These are phyloP conservation scores for Percina caprodes DNA, from an alignment of 2,113 vertebrate species.

Conservation along the genomic window DNA sequence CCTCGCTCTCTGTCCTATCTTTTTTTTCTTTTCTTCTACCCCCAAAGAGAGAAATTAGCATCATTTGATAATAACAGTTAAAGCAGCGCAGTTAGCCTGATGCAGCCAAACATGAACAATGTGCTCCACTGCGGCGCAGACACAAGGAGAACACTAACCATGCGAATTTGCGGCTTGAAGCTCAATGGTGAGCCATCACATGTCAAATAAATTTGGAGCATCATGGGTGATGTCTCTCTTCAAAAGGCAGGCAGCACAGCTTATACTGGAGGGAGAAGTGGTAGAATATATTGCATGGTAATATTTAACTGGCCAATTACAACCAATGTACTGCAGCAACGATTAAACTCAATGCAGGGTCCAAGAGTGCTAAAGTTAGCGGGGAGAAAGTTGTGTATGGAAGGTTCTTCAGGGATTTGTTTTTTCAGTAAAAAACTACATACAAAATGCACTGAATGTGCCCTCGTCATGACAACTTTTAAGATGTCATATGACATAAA, in stretches of 20 bases:
- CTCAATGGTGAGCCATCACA: conserved; percentile 48
- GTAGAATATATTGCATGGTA: conserved; percentile 21
- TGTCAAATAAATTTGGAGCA: conserved; percentile 66
- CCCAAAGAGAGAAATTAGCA: conserved; percentile 22
- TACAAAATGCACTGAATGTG: neutral
- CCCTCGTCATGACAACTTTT: conserved; percentile 34
- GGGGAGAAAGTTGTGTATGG: neutral
- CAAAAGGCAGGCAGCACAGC: conserved; percentile 44
- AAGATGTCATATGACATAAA: conserved; percentile 52
- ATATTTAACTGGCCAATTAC: conserved; percentile 18
- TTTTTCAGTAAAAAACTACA: conserved; percentile 25
- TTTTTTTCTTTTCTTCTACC: neutral
- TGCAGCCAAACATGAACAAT: conserved; percentile 24
- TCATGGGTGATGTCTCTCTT: conserved; percentile 60
- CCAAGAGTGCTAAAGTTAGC: neutral
- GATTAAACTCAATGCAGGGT: conserved; percentile 8
- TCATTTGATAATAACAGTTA: neutral
- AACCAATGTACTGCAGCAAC: neutral
- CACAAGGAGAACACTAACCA: conserved; percentile 12
- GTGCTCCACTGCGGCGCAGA: neutral
- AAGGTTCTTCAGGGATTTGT: conserved; percentile 6
- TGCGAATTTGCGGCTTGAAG: conserved; percentile 5
- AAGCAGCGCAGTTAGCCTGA: conserved; percentile 3
- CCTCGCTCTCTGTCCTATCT: neutral
- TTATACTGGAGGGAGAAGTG: conserved; percentile 41